Percentiles rank a stretch among this genome's conserved stretches.
These are phyloP conservation scores for Scatophagus argus DNA, from an alignment of 2,113 vertebrate genomes.

Conservation along the genomic window DNA sequence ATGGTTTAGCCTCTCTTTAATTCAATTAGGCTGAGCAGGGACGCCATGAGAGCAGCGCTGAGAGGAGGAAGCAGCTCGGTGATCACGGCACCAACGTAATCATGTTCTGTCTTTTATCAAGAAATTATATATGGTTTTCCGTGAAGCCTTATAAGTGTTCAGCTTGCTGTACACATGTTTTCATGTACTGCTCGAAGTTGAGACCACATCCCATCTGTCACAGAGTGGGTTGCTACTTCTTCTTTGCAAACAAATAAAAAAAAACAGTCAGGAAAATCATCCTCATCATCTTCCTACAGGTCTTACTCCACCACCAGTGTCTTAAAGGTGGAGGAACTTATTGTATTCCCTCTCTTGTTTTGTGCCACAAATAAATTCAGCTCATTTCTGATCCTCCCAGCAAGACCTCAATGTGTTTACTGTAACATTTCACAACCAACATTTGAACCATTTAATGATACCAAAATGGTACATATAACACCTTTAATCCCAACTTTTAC, in stretches of 20 bases:
- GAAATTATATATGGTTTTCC: not conserved
- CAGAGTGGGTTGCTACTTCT: not conserved
- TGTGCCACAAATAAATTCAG: not conserved
- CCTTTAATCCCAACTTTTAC: conserved; percentile 39
- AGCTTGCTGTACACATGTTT: not conserved
- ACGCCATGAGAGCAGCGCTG: conserved; percentile 12
- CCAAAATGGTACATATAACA: conserved; percentile 7
- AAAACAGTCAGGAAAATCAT: too few species aligned
- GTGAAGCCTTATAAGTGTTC: not conserved
- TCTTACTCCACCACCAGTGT: too few species aligned
- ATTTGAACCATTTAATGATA: not conserved
- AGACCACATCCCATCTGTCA: not conserved
- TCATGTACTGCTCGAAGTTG: not conserved
- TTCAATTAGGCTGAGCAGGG: conserved; percentile 64
- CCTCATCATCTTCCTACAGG: too few species aligned
- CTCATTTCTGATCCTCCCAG: not conserved
- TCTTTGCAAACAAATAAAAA: too few species aligned
- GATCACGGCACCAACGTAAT: too few species aligned
- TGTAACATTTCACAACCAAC: not conserved
- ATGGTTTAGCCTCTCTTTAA: conserved; percentile 66
- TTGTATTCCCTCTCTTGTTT: too few species aligned
- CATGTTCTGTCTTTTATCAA: conserved; percentile 4
- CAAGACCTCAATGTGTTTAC: not conserved
- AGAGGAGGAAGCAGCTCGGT: conserved; percentile 5
- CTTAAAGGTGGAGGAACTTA: too few species aligned